Conservation (phyloP, 2,888 invertebrate genomes). For the Agrotis segetum region DNA sequence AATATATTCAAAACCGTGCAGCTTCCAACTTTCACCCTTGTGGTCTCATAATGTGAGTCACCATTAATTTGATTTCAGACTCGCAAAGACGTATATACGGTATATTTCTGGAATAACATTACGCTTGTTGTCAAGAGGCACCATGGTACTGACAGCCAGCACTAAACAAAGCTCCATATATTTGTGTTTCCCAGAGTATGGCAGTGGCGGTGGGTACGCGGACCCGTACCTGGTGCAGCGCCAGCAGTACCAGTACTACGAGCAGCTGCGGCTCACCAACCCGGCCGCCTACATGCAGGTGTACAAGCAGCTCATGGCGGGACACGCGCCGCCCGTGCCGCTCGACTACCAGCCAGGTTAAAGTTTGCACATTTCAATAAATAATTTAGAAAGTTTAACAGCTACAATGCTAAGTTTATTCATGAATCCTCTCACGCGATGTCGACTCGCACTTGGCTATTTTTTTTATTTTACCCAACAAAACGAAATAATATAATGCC, state of each 20-base stretch:
- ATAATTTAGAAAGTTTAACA: no score
- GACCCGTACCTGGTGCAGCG: slow-evolving; percentile 92
- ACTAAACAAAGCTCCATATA: no score
- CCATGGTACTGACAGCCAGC: no score
- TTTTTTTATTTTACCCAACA: no score
- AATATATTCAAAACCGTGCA: no score
- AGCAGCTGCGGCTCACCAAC: slow-evolving; percentile 94
- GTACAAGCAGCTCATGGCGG: slow-evolving; percentile 94
- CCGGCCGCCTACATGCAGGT: slow-evolving; percentile 95
- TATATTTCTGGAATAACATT: background rate
- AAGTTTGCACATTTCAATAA: no score
- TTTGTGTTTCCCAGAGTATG: slow-evolving; percentile 57
- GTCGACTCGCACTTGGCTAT: no score
- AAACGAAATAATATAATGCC: no score
- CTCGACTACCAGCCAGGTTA: slow-evolving; percentile 44
- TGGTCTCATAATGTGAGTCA: background rate
- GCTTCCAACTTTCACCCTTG: background rate
- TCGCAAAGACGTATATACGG: background rate
- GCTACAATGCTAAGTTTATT: no score
- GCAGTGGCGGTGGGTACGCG: slow-evolving; percentile 62
- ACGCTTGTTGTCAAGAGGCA: background rate
- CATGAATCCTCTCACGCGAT: no score
- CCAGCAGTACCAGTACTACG: slow-evolving; percentile 94
- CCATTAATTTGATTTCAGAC: no score
- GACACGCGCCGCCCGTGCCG: slow-evolving; percentile 68